Conservation (phyloP, 2,888 invertebrate species). For the Agrochola litura region DNA sequence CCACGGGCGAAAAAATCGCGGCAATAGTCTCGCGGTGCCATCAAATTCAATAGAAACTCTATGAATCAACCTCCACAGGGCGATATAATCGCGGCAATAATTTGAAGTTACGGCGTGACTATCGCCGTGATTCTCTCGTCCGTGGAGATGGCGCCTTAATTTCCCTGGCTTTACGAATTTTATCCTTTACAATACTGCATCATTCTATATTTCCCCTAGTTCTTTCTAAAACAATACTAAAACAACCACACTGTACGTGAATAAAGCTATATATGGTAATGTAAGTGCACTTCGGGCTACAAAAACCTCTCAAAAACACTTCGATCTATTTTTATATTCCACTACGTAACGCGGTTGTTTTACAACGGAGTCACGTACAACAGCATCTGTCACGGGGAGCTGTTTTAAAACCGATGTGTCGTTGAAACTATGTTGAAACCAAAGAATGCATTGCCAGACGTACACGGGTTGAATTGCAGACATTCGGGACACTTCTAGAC, state of each 20-base stretch:
- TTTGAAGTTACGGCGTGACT: too few species aligned
- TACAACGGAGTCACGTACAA: constrained; percentile 83
- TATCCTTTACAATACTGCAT: not conserved
- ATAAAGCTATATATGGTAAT: constrained; percentile 65
- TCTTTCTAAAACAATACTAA: constrained; percentile 32
- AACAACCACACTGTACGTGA: constrained; percentile 40
- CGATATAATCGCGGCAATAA: too few species aligned
- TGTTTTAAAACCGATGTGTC: constrained; percentile 81
- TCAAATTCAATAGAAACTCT: too few species aligned
- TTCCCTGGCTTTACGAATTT: not conserved
- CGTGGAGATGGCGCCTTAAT: not conserved
- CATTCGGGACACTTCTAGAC: constrained; percentile 68
- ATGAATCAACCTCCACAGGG: too few species aligned
- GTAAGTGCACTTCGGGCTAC: constrained; percentile 64
- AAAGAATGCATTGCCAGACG: constrained; percentile 70
- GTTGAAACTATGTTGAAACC: constrained; percentile 79
- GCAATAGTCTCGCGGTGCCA: too few species aligned
- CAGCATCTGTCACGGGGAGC: constrained; percentile 83
- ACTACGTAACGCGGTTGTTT: constrained; percentile 73
- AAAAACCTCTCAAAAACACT: constrained; percentile 67
- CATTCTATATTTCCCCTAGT: not conserved
- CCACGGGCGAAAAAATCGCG: too few species aligned
- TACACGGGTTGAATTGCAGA: constrained; percentile 62
- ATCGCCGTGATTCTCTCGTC: too few species aligned
- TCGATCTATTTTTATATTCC: constrained; percentile 80